Evolutionary conservation across 2,888 invertebrate genomes (phyloP), one percentile per base, ranked within the genome.

Genomic region (Drosophila vallismaia): DNA sequence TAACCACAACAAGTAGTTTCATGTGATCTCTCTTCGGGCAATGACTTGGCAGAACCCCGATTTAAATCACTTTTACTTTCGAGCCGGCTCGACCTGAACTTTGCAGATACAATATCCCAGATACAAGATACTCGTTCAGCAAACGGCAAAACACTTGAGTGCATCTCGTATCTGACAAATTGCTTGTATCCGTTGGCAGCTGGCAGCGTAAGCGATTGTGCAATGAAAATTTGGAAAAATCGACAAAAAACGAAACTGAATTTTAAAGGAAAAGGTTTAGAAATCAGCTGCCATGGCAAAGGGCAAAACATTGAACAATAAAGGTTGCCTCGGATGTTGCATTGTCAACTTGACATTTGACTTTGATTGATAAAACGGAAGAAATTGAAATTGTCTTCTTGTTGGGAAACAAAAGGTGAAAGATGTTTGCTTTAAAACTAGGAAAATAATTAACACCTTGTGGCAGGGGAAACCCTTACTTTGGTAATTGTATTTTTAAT

Each of bases 121-220:
- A 10, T 36, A 28, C 40, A 42, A 40, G 40, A 38, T n/a, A 38
- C 31, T 29, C 49, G 33, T 48, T 49, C 69, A 44, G 54, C 38
- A 60, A 54, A 36, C 53, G 36, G n/a, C 40, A 19, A 19, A 24
- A 10, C 42, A 56, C 44, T 72, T 52, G 73, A 79, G 66, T 79
- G 77, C 81, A 66, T 64, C 74, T 75, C 59, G 42, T 31, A 51
- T 64, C 69, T 56, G 62, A 38, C 69, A 83, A 83, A 82, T 83
- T 84, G 75, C 84, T 83, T 50, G 83, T 69, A 83, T 83, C 82
- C 82, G 82, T 63, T 78, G 60, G 55, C 62, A 58, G 50, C 31
- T 33, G 14, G n/a, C 46, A 40, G 19, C 12, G 44, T 28, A 10
- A 12, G 36, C 44, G 42, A 60, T 69, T 68, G 68, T 68, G 69